Evolutionary conservation across 2,888 invertebrate species (phyloP), one percentile per base, ranked within the genome.

Genomic region (Melinopterus prodromus): DNA sequence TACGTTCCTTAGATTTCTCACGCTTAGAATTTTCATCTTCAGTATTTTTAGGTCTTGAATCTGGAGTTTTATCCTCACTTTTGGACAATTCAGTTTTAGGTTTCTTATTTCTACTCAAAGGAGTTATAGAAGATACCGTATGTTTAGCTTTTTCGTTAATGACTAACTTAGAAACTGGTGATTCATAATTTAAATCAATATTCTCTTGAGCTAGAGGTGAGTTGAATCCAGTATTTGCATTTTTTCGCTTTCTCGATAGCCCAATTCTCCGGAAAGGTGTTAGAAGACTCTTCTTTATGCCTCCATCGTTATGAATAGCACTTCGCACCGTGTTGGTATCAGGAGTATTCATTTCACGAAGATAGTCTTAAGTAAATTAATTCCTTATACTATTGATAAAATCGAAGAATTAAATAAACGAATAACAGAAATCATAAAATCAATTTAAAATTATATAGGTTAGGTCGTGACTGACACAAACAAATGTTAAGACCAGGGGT

Each of bases 241-340:
- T 83, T 81, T 84, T 85, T 77, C 83, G 83, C 80, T 85, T 87
- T 82, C 91, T 89, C 2, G 91, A 91, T 38, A 92, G 87, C 9
- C 92, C 92, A 69, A 92, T 86, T 85, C 91, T 88, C 85, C 92
- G 87, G 83, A 91, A 91, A 16, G 92, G 91, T 75, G 92, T 92
- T 71, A 92, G 86, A 70, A 91, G 86, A 26, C 90, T 89, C 83
- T 90, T 92, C 83, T 90, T 91, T 26, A 92, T 92, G 16, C 91
- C 91, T 16, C 90, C 91, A 1, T 90, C 90, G 16, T 90, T 91
- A 16, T 80, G 77, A 6, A 70, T 69, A 53, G 74, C 38, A 77
- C n/a, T 79, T 76, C 15, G 5, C 14, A 77, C 12, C 38, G 37
- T 76, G 26, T 71, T 71, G 12, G 71, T 71, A 12, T 78, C 74